phyloP scores from a whole-genome alignment of 2,113 vertebrate species.

The Cercopithecus mona region DNA sequence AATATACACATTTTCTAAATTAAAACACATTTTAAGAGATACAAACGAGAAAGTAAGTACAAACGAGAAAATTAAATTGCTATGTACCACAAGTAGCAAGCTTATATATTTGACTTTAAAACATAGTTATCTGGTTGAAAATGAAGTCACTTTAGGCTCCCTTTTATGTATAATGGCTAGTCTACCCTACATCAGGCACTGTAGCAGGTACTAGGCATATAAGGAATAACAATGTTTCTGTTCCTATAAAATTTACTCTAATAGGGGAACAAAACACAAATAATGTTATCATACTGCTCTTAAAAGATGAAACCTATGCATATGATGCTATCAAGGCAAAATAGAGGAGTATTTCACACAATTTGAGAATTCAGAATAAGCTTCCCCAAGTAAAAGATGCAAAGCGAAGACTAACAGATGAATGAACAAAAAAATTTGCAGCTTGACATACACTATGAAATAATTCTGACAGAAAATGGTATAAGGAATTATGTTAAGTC shows the following conservation, averaged over 20 bases:
- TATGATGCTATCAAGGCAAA: background rate
- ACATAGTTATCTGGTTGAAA: background rate
- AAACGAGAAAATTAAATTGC: background rate
- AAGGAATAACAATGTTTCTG: slow-evolving; percentile 3
- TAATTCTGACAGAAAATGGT: background rate
- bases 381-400: background rate
- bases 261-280: background rate
- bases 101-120: slow-evolving; percentile 1
- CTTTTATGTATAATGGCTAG: background rate
- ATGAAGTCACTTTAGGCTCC: background rate
- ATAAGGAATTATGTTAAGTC: background rate
- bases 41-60: background rate
- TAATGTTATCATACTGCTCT: background rate
- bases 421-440: slow-evolving; percentile 7
- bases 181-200: background rate
- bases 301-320: slow-evolving; percentile 28
- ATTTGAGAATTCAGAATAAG: slow-evolving; percentile 26
- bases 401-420: background rate
- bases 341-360: background rate
- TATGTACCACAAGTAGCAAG: background rate
- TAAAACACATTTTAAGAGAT: slow-evolving; percentile 27
- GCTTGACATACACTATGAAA: slow-evolving; percentile 21
- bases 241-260: background rate
- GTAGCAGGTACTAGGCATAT: background rate
- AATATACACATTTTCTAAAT: slow-evolving; percentile 30